Base-by-base conservation (phyloP, 1,140 invertebrate genomes). In the Drosophila asahinai region DNA sequence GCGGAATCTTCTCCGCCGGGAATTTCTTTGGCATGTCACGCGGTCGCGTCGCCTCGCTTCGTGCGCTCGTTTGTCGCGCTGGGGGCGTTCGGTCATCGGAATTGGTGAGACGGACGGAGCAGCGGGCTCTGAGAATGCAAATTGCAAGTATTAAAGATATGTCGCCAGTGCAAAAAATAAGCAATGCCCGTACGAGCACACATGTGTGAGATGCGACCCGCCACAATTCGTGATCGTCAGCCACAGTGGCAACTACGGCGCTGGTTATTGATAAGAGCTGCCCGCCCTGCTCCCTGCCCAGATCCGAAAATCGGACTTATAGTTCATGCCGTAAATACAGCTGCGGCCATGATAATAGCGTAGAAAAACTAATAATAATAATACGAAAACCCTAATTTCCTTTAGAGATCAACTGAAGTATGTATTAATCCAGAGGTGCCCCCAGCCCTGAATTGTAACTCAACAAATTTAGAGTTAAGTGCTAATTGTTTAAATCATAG, bases 1-100 rank as follows among this genome's bases (percentile, higher is more conserved):
- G 73, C 67, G 60, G 60, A 52, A 51, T 57, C 54, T 57, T 77
- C 43, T 55, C 19, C 19, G 49, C 40, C 68, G 61, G 60, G 63
- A 61, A 66, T 86, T 80, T 77, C 77, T 83, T 83, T 87, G 80
- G 79, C 80, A 82, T 86, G 82, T 86, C 82, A 86, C 82, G 83
- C 62, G 75, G 75, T 55, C 48, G 74, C 54, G 61, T 77, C 49
- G 72, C 55, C 33, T 51, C 49, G 62, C 74, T 42, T 82, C 58
- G 58, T 30, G 45, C 25, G 40, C 66, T 79, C 73, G 61, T 80
- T 80, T 83, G 81, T 59, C 62, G 71, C 62, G 17, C 30, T 61
- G 65, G 51, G 65, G 33, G 42, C 42, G 64, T 7, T 14, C 19
- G 30, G 17, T 45, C n/a, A 14, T 25, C 27, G 36, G 27, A 8